Conservation (phyloP, 2,113 vertebrate species). For the Ciconia boyciana region DNA sequence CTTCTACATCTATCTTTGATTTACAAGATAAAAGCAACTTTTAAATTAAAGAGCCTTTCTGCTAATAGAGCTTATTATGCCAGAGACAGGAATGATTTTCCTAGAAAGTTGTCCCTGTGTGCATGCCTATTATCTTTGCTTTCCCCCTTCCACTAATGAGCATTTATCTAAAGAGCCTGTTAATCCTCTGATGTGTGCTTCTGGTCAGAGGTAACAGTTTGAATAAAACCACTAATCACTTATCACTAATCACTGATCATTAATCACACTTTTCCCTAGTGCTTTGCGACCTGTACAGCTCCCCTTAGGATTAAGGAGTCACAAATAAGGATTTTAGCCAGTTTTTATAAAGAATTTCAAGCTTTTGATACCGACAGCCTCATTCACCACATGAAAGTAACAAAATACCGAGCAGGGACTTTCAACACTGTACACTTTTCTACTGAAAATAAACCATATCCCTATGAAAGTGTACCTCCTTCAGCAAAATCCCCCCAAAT, state of each 20-base stretch:
- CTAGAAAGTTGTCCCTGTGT: slow-evolving; percentile 83
- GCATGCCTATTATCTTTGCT: slow-evolving; percentile 81
- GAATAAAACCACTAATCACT: slow-evolving; percentile 85
- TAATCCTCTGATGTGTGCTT: slow-evolving; percentile 84
- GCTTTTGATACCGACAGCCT: slow-evolving; percentile 42
- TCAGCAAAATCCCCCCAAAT: slow-evolving; percentile 22
- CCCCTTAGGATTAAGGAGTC: slow-evolving; percentile 60
- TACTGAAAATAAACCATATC: background rate
- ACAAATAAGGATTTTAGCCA: slow-evolving; percentile 68
- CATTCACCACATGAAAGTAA: slow-evolving; percentile 13
- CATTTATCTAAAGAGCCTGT: slow-evolving; percentile 83
- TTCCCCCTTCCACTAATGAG: slow-evolving; percentile 83
- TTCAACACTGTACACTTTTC: background rate
- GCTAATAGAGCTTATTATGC: slow-evolving; percentile 82
- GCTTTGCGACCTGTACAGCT: slow-evolving; percentile 67
- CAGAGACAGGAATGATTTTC: slow-evolving; percentile 80
- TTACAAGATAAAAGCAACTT: slow-evolving; percentile 87
- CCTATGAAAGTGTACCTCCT: background rate
- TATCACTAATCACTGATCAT: slow-evolving; percentile 82
- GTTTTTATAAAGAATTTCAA: slow-evolving; percentile 22
- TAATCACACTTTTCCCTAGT: slow-evolving; percentile 76
- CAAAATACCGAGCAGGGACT: background rate
- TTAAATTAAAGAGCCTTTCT: slow-evolving; percentile 81
- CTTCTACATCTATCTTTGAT: slow-evolving; percentile 78
- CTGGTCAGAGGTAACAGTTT: slow-evolving; percentile 86